Conservation (phyloP, 2,113 vertebrate species). For the Alethe diademata region DNA sequence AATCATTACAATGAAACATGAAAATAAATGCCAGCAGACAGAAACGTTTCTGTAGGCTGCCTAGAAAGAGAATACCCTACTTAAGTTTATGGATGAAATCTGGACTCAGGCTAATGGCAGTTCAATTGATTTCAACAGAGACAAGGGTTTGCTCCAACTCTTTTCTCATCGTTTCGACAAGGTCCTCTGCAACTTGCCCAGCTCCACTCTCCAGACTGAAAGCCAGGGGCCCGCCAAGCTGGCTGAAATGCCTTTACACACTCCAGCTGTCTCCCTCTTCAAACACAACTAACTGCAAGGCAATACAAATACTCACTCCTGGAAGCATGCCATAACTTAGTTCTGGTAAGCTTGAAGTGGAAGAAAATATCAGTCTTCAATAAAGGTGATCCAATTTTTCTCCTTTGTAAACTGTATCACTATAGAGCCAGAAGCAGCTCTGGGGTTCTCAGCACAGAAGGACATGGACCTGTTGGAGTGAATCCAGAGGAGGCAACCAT, state of each 20-base stretch:
- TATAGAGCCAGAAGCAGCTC: background rate
- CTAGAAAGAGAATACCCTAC: conserved; percentile 12
- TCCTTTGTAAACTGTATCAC: background rate
- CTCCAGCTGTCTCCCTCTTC: background rate
- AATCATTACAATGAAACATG: background rate
- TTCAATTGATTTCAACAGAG: conserved; percentile 16
- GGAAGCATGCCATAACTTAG: background rate
- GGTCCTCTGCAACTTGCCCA: background rate
- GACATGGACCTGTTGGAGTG: background rate
- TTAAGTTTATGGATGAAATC: conserved; percentile 17
- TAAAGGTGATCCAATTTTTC: background rate
- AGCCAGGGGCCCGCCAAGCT: background rate
- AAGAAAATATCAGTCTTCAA: background rate
- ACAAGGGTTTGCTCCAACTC: background rate
- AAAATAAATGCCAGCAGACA: conserved; percentile 17
- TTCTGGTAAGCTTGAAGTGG: background rate
- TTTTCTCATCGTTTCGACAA: background rate
- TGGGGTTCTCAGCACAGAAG: background rate
- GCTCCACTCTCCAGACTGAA: background rate
- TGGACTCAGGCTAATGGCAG: background rate
- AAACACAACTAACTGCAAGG: background rate
- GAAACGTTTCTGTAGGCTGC: background rate
- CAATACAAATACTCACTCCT: background rate
- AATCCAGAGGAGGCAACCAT: background rate
- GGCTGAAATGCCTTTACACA: background rate